Evolutionary conservation across 2,113 vertebrate genomes (phyloP), one percentile per base, ranked within the genome.

Genomic region (Cephalopterus ornatus): DNA sequence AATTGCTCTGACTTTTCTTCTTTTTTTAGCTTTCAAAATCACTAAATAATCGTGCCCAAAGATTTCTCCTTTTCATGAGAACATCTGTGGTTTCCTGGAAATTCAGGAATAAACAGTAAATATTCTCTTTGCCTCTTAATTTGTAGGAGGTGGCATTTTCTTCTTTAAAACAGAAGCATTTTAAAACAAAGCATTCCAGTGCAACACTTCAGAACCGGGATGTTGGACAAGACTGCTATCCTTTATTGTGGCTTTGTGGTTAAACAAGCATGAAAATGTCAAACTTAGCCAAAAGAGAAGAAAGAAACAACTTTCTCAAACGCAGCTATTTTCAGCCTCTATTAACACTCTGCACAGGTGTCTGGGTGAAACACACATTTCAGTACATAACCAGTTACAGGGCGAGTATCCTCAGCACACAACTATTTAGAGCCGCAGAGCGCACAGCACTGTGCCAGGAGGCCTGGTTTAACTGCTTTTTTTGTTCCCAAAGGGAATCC

Each of bases 171-270:
- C 2, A 0, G 90, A 95, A 92, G 77, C 32, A 71, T 67, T 89
- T 89, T 63, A 13, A 46, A 94, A 85, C 49, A 89, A 95, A 93
- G 77, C 66, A 95, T 88, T 93, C 83, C 87, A 91, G 58, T 8
- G 71, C 58, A 96, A 91, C 2, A 3, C 70, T 89, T 85, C 52
- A 84, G 46, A 91, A 86, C 55, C 56, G 94, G 70, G 81, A 85
- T 79, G 74, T 27, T 91, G 93, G 95, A 95, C n/a, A 58, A 66
- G 74, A 79, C 18, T 92, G 62, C 77, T 91, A 58, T 32, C 28
- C 88, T 91, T 95, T 84, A 84, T 81, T 94, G 95, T 82, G 95
- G 94, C 93, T 94, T 94, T 84, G 93, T 95, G 93, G 93, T 96
- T 96, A 93, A 95, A 94, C 77, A 88, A 92, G 77, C 56, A 89